phyloP scores from a whole-genome alignment of 2,797 vertebrate genomes.

The Knipowitschia caucasica region DNA sequence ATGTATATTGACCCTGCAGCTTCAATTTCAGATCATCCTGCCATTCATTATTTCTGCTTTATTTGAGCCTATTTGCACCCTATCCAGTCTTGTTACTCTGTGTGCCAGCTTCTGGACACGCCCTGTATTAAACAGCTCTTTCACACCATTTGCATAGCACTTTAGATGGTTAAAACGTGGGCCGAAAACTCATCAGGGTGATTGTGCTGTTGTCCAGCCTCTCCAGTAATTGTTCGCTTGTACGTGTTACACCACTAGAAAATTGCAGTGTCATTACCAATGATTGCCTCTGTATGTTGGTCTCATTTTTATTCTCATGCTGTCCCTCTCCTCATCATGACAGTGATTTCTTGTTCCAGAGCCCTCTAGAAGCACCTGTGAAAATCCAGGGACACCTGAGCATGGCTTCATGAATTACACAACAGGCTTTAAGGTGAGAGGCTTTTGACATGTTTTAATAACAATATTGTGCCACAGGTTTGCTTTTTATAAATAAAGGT shows the following conservation, averaged over 20 bases:
- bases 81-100: background rate
- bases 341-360: conserved; percentile 74
- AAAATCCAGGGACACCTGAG: conserved; percentile 89
- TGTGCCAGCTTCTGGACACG: background rate
- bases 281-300: conserved; percentile 33
- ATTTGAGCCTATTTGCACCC: background rate
- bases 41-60: background rate
- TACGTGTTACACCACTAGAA: conserved; percentile 31
- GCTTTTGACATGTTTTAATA: too few relatives aligned
- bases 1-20: background rate
- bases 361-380: conserved; percentile 87
- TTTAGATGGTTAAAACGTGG: conserved; percentile 6
- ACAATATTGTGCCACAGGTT: background rate
- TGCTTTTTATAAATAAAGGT: background rate
- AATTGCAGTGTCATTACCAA: conserved; percentile 35
- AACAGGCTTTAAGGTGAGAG: conserved; percentile 91
- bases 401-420: conserved; percentile 93
- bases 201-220: conserved; percentile 22
- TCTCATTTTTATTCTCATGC: conserved; percentile 27
- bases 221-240: conserved; percentile 31
- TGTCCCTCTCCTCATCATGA: conserved; percentile 28
- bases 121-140: background rate
- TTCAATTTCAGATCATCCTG: conserved; percentile 5
- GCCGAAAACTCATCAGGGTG: background rate
- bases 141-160: conserved; percentile 5